These are phyloP conservation scores for Disparrhopalites patrizii DNA, from an alignment of 2,888 invertebrate genomes.

Conservation along the genomic window DNA sequence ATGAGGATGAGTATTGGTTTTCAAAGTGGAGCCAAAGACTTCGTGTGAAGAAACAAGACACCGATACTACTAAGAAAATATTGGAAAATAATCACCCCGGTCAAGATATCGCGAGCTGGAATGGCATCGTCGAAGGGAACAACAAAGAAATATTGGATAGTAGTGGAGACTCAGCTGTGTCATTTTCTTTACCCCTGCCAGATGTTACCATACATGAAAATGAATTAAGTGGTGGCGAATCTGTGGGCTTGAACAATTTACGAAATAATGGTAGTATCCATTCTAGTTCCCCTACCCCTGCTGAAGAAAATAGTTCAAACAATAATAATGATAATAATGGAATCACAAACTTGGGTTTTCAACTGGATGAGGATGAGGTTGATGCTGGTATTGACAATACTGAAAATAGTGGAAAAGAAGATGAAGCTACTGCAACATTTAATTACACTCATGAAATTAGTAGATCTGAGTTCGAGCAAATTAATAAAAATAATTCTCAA, in stretches of 20 bases:
- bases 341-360: slow-evolving; percentile 13
- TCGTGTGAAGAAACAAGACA: slow-evolving; percentile 48
- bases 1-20: slow-evolving; percentile 56
- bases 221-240: too few relatives aligned
- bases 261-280: too few relatives aligned
- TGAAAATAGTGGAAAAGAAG: not conserved
- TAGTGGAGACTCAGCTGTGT: not conserved
- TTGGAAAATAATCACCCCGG: not conserved
- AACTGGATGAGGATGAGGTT: not conserved
- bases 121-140: not conserved
- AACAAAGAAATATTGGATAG: not conserved
- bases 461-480: not conserved
- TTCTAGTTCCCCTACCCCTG: not conserved
- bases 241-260: too few relatives aligned
- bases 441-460: not conserved
- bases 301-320: not conserved
- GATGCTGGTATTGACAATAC: not conserved
- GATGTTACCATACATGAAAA: too few relatives aligned
- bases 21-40: slow-evolving; percentile 54
- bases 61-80: too few relatives aligned
- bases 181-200: not conserved
- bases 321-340: slow-evolving; percentile 1
- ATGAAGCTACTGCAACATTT: not conserved
- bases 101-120: too few relatives aligned
- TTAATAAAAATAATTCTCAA: slow-evolving; percentile 27